These are phyloP conservation scores for Camponotus fellah DNA, from an alignment of 2,888 invertebrate genomes.

Conservation along the genomic window DNA sequence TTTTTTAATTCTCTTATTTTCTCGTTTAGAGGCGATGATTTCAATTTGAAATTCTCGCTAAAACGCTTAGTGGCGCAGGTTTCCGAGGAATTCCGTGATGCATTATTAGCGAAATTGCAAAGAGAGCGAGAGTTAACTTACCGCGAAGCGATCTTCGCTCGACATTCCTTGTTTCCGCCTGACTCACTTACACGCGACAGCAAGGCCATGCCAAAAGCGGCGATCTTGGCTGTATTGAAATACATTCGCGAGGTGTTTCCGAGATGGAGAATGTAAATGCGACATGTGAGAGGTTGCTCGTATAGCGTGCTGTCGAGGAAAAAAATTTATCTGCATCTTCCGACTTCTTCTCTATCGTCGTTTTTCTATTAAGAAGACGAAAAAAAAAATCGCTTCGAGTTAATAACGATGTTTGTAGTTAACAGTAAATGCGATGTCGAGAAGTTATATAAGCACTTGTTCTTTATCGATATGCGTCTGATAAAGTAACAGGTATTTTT, in stretches of 20 bases:
- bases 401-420: conserved; percentile 18
- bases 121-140: conserved; percentile 49
- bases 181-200: conserved; percentile 70
- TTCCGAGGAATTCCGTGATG: conserved; percentile 48
- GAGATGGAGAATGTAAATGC: conserved; percentile 53
- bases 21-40: too few species aligned
- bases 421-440: neutral
- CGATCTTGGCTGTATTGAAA: conserved; percentile 72
- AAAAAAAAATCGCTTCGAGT: conserved; percentile 4
- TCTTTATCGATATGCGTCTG: conserved; percentile 23
- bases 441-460: conserved; percentile 27
- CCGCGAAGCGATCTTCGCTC: conserved; percentile 67
- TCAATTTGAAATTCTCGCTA: neutral
- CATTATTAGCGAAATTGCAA: conserved; percentile 52
- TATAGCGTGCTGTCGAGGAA: neutral
- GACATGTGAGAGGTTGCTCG: conserved; percentile 44
- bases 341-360: neutral
- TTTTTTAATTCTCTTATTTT: neutral
- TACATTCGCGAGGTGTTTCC: conserved; percentile 58
- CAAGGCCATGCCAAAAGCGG: conserved; percentile 75
- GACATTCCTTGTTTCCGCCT: conserved; percentile 73
- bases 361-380: conserved; percentile 20
- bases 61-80: neutral
- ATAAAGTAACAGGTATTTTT: neutral
- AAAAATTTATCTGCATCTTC: conserved; percentile 41